Evolutionary conservation across 2,797 vertebrate genomes (phyloP).

Genomic region (Labroides dimidiatus): DNA sequence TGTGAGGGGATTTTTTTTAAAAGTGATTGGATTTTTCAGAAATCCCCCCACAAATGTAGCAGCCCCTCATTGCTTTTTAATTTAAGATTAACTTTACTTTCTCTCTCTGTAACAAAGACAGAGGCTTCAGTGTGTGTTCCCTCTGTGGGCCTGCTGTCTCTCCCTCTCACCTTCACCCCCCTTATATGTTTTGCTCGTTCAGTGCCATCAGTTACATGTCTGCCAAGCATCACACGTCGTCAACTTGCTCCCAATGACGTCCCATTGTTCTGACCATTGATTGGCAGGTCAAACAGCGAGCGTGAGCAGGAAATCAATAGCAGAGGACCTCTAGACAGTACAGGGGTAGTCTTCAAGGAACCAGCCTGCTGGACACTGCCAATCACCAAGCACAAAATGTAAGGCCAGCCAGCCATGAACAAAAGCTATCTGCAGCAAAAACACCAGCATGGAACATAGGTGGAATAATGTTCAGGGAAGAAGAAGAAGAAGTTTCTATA

Average conservation of each 20-base stretch:
- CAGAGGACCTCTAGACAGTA: conserved; percentile 87
- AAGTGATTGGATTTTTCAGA: conserved; percentile 75
- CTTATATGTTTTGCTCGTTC: conserved; percentile 80
- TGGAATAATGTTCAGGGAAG: conserved; percentile 82
- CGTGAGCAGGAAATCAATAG: conserved; percentile 93
- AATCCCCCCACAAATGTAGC: conserved; percentile 52
- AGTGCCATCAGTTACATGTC: conserved; percentile 82
- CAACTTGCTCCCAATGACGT: conserved; percentile 89
- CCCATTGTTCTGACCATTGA: conserved; percentile 91
- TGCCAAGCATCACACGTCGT: conserved; percentile 82
- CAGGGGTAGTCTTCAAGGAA: conserved; percentile 87
- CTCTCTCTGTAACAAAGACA: conserved; percentile 49
- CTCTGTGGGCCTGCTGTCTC: conserved; percentile 40
- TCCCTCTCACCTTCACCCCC: conserved; percentile 50
- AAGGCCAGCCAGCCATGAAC: conserved; percentile 91
- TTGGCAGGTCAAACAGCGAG: conserved; percentile 90
- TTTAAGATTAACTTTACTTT: conserved; percentile 80
- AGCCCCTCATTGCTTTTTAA: conserved; percentile 81
- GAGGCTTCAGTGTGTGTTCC: conserved; percentile 24
- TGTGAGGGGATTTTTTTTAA: conserved; percentile 69
- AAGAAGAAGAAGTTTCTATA: conserved; percentile 78
- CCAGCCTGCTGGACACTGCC: conserved; percentile 88
- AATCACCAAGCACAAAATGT: conserved; percentile 90
- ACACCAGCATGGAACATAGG: conserved; percentile 82
- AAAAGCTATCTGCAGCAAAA: conserved; percentile 89